These are phyloP conservation scores for Antitype chi DNA, from an alignment of 2,888 invertebrate species.

Conservation along the genomic window DNA sequence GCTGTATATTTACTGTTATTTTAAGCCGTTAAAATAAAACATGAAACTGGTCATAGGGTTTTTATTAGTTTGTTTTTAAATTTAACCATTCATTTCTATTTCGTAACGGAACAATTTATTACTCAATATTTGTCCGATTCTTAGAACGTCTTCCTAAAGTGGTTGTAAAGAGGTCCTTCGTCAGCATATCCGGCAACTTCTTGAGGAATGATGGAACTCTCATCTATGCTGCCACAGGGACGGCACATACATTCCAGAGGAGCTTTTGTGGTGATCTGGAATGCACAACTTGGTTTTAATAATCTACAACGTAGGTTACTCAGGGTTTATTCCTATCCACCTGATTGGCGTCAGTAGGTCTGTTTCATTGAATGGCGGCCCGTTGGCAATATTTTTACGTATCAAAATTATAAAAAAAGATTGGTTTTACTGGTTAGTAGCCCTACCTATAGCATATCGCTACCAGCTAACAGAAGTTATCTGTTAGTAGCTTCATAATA, in stretches of 20 bases:
- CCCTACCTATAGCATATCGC: too few relatives aligned
- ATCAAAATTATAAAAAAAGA: not conserved
- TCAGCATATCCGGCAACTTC: constrained; percentile 97
- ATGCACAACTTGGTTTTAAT: constrained; percentile 37
- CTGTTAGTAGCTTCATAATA: not conserved
- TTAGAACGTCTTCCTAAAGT: constrained; percentile 94
- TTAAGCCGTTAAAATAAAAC: not conserved
- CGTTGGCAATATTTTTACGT: not conserved
- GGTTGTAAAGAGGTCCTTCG: constrained; percentile 95
- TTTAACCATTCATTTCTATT: constrained; percentile 6
- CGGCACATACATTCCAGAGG: constrained; percentile 98
- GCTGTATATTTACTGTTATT: not conserved
- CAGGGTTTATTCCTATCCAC: not conserved
- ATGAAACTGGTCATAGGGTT: constrained; percentile 64
- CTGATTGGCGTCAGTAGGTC: not conserved
- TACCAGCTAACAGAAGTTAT: not conserved
- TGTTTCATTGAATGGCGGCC: not conserved
- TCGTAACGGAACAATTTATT: constrained; percentile 27
- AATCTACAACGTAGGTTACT: too few relatives aligned
- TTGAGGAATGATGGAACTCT: constrained; percentile 96
- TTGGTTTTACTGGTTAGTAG: not conserved
- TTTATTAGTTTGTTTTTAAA: constrained; percentile 37
- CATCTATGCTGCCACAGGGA: constrained; percentile 97
- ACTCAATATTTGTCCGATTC: not conserved
- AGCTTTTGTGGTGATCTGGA: constrained; percentile 96